These are phyloP conservation scores for Dreissena polymorpha DNA, from an alignment of 1,140 invertebrate species.

Conservation along the genomic window DNA sequence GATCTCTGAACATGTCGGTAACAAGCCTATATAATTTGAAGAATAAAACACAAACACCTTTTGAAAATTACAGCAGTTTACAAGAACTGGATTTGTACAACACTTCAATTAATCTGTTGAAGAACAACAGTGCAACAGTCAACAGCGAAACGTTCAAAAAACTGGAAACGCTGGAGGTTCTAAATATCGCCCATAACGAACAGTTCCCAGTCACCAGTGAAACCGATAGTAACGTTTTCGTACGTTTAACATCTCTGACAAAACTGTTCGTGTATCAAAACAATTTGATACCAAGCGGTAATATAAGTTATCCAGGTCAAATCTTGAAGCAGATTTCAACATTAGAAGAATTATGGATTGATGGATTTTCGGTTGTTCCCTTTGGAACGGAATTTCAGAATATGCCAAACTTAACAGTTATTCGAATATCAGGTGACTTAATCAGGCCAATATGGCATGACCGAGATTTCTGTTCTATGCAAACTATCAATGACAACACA, in stretches of 20 bases:
- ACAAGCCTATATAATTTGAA: not conserved
- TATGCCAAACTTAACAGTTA: slow-evolving; percentile 3
- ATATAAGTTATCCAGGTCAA: slow-evolving; percentile 7
- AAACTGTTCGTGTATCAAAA: slow-evolving; percentile 37
- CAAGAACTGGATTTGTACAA: slow-evolving; percentile 12
- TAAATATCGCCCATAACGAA: slow-evolving; percentile 36
- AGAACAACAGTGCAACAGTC: not conserved
- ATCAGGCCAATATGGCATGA: not conserved
- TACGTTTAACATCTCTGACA: not conserved
- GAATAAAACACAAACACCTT: not conserved
- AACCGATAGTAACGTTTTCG: not conserved
- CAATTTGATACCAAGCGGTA: not conserved
- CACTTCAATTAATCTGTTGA: not conserved
- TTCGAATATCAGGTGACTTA: slow-evolving; percentile 25
- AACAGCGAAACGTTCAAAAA: not conserved
- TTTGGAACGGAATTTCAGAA: slow-evolving; percentile 27
- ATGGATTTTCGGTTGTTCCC: not conserved
- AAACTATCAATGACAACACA: not conserved
- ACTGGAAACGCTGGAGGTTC: not conserved
- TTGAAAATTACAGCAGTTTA: not conserved
- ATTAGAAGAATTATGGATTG: slow-evolving; percentile 32
- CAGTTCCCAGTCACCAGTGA: slow-evolving; percentile 13
- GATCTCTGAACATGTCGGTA: slow-evolving; percentile 14
- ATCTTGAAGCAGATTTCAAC: not conserved
- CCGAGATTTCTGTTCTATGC: slow-evolving; percentile 6